A percentile compares a stretch with the other conserved stretches of the same genome.
Conservation (phyloP, 2,888 invertebrate genomes). For the Polydrusus pterygomalis region DNA sequence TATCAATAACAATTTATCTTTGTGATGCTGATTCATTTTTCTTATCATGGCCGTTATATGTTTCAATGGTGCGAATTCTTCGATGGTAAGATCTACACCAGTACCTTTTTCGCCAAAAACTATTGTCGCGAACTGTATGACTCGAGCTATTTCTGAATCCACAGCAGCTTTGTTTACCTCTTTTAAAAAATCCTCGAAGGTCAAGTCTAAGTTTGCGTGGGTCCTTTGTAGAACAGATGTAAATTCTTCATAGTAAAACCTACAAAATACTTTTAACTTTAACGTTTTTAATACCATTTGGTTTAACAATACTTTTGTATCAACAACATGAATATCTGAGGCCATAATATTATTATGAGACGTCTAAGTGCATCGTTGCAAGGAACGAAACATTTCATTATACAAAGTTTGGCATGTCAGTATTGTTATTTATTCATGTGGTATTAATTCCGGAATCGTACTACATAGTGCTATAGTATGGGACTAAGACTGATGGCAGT, state of each 20-base stretch:
- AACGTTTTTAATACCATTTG: too few relatives aligned
- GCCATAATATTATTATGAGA: too few relatives aligned
- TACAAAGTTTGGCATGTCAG: too few relatives aligned
- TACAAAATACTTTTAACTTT: not conserved
- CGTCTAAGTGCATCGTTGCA: too few relatives aligned
- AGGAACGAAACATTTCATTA: too few relatives aligned
- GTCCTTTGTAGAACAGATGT: not conserved
- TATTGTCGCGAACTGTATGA: constrained; percentile 1
- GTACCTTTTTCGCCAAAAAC: constrained; percentile 23
- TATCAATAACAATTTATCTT: constrained; percentile 19
- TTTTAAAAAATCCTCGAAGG: constrained; percentile 16
- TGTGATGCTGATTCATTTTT: constrained; percentile 22
- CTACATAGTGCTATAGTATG: too few relatives aligned
- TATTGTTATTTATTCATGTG: too few relatives aligned
- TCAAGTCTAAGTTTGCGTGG: constrained; percentile 9
- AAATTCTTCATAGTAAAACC: constrained; percentile 31
- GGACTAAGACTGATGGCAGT: too few relatives aligned
- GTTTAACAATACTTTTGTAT: too few relatives aligned
- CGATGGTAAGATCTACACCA: constrained; percentile 10
- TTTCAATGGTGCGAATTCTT: not conserved
- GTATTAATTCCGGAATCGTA: too few relatives aligned
- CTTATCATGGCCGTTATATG: constrained; percentile 1
- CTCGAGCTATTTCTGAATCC: constrained; percentile 7
- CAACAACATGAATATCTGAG: not conserved
- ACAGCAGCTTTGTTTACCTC: constrained; percentile 9